Base-by-base conservation (phyloP, 1,140 invertebrate species). In the Mactra quadrangularis region DNA sequence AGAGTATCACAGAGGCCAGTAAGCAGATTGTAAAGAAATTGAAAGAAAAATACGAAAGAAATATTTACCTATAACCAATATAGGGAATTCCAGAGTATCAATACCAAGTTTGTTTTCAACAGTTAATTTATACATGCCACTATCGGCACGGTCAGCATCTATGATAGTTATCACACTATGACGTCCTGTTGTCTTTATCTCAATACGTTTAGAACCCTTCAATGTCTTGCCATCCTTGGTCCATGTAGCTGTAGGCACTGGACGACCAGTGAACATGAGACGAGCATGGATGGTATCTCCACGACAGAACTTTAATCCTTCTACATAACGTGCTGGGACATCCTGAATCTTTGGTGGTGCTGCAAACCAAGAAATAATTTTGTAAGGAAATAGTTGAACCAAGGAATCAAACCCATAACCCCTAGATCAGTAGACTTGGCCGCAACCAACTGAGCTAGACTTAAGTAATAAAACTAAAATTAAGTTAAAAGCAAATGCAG, bases 281-380 rank as follows among this genome's bases (percentile, higher is more conserved):
- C 99, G 99, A 79, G 99, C 96, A n/a, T 98, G 95, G 17, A 99
- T 97, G 89, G 98, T 99, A 92, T 98, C 97, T 68, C 98, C 98
- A 92, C 99, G 98, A 92, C 99, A 98, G 94, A 99, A 99, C 95
- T 96, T 98, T 0, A 98, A 97, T 0, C 97, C 97, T 89, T 98
- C 97, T 60, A 97, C 95, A 95, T 99, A 99, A 83, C 98, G 93
- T 53, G 98, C 97, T 76, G 99, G 98, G 55, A 99, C 96, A 91
- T 98, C 98, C 68, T 84, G 47, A 71, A 99, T 94, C 94, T 98
- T 98, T 1, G 99, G 98, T 74, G 98, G 96, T 83, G 97, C 96
- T 97, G 92, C 84, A 94, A 93, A 85, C 72, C 45, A 47, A 19
- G 19, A n/a, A n/a, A n/a, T n/a, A n/a, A n/a, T n/a, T n/a, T n/a